Conservation (phyloP, 1,140 invertebrate genomes). For the Drosophila seguyi region DNA sequence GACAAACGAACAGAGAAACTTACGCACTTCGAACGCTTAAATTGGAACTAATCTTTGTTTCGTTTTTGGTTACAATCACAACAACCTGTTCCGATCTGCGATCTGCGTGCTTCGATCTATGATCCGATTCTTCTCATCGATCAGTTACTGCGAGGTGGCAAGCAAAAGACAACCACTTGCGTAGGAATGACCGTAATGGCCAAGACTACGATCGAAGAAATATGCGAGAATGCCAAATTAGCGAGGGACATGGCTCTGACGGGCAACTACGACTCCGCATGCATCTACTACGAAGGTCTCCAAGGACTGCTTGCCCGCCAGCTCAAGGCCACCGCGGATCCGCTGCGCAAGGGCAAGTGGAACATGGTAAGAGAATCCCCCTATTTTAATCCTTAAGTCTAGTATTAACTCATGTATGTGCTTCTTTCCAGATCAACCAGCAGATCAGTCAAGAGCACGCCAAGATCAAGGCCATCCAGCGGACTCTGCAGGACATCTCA, state of each 20-base stretch:
- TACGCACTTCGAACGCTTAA: slow-evolving; percentile 73
- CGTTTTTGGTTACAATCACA: slow-evolving; percentile 79
- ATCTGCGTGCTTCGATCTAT: slow-evolving; percentile 7
- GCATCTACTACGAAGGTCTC: slow-evolving; percentile 97
- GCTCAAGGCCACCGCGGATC: slow-evolving; percentile 90
- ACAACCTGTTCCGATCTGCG: slow-evolving; percentile 68
- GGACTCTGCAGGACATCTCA: slow-evolving; percentile 87
- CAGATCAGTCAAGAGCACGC: slow-evolving; percentile 96
- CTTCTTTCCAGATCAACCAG: slow-evolving; percentile 91
- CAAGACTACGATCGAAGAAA: slow-evolving; percentile 92
- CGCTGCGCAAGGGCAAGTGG: slow-evolving; percentile 94
- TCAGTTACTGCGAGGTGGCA: slow-evolving; percentile 84
- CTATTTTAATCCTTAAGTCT: not conserved
- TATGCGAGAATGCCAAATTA: slow-evolving; percentile 96
- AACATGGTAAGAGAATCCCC: slow-evolving; percentile 88
- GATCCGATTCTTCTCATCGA: slow-evolving; percentile 20
- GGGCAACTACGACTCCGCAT: slow-evolving; percentile 97
- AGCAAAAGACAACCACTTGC: slow-evolving; percentile 85
- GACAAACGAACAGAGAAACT: slow-evolving; percentile 41
- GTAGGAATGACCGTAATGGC: slow-evolving; percentile 91
- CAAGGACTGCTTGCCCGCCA: slow-evolving; percentile 89
- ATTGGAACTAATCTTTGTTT: slow-evolving; percentile 78
- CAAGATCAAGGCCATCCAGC: slow-evolving; percentile 93
- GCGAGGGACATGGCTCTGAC: slow-evolving; percentile 97
- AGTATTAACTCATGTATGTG: not conserved